Evolutionary conservation across 2,888 invertebrate genomes (phyloP).

Genomic region (Orchesellides sinensis): DNA sequence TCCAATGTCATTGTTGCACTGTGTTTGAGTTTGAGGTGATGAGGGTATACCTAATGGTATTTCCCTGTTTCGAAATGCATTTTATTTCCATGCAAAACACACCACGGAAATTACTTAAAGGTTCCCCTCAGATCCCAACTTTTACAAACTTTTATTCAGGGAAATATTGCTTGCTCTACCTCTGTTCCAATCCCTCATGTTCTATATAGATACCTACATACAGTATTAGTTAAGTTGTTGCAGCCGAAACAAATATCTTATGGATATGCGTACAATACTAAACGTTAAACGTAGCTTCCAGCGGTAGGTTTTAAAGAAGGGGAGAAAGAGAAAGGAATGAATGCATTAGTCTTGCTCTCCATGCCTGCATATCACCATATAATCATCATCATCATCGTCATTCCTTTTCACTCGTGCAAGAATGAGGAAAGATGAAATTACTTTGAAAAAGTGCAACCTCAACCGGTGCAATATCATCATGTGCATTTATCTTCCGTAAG

Average conservation of each 20-base stretch:
- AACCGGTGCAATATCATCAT: conserved; percentile 38
- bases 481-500: conserved; percentile 52
- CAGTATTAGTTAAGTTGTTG: not conserved
- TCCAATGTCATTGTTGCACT: not conserved
- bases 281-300: too few species aligned
- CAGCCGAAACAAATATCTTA: not conserved
- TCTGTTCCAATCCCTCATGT: not conserved
- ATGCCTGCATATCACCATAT: conserved; percentile 45
- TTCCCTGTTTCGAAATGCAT: conserved; percentile 59
- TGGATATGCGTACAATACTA: not conserved
- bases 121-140: conserved; percentile 34
- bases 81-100: conserved; percentile 52
- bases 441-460: conserved; percentile 60
- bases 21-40: not conserved
- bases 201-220: not conserved
- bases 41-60: conserved; percentile 34
- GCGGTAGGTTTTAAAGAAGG: conserved; percentile 7
- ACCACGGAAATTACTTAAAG: conserved; percentile 55
- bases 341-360: conserved; percentile 39
- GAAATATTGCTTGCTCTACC: not conserved
- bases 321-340: conserved; percentile 18
- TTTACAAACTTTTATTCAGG: not conserved
- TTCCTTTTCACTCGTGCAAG: conserved; percentile 5
- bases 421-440: conserved; percentile 34
- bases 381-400: too few species aligned